Conservation (phyloP, 2,797 vertebrate genomes). For the Jordanella pulchra region DNA sequence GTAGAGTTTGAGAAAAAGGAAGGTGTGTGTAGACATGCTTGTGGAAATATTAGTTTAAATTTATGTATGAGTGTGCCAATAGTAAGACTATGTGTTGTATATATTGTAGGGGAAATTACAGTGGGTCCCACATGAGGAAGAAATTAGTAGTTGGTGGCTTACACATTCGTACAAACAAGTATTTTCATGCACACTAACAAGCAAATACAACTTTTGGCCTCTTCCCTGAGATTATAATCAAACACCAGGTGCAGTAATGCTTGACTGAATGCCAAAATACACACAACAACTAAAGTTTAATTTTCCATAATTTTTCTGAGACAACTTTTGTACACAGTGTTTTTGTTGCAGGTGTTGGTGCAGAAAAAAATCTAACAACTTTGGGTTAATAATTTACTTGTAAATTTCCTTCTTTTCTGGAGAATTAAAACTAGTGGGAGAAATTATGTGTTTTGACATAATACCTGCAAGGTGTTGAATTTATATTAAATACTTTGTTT, state of each 20-base stretch:
- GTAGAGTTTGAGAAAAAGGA: conserved; percentile 63
- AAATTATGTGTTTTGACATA: too few relatives aligned
- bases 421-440: conserved; percentile 18
- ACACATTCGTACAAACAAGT: conserved; percentile 31
- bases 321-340: conserved; percentile 36
- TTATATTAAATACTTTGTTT: background rate
- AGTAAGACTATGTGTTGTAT: conserved; percentile 19
- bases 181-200: conserved; percentile 22
- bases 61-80: conserved; percentile 7
- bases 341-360: conserved; percentile 32
- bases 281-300: conserved; percentile 8
- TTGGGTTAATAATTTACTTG: conserved; percentile 1
- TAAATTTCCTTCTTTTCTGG: conserved; percentile 19
- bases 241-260: conserved; percentile 41
- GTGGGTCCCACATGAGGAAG: conserved; percentile 1
- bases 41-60: conserved; percentile 1
- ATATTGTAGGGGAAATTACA: conserved; percentile 10
- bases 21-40: conserved; percentile 20
- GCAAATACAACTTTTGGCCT: conserved; percentile 27
- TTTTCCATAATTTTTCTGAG: conserved; percentile 37
- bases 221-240: conserved; percentile 36
- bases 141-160: conserved; percentile 16
- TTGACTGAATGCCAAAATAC: conserved; percentile 11
- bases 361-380: background rate
- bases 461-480: conserved; percentile 8